Evolutionary conservation across 2,888 invertebrate species (phyloP).

Genomic region (Drosophila tanythrix): DNA sequence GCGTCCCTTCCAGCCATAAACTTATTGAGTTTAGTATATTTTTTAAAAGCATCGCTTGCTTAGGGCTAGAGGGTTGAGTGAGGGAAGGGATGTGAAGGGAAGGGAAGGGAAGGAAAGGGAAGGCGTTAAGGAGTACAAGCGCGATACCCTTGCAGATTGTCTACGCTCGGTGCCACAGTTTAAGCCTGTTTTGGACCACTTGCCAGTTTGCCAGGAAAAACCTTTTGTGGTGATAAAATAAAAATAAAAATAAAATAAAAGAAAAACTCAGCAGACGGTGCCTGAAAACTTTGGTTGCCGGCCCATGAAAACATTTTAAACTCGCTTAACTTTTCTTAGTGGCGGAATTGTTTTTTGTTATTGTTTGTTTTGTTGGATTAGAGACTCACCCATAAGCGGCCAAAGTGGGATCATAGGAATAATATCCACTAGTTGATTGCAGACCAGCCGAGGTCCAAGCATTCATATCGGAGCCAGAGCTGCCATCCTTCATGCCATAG

Average conservation of each 20-base stretch:
- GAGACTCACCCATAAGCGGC: conserved; percentile 95
- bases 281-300: conserved; percentile 60
- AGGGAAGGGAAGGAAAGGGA: background rate
- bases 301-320: conserved; percentile 66
- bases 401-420: conserved; percentile 95
- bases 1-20: conserved; percentile 48
- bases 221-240: conserved; percentile 53
- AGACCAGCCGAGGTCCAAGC: conserved; percentile 96
- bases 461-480: conserved; percentile 93
- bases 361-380: conserved; percentile 24
- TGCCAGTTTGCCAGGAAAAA: conserved; percentile 44
- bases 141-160: conserved; percentile 49
- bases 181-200: conserved; percentile 25
- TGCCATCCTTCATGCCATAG: conserved; percentile 93
- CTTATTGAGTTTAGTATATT: conserved; percentile 66
- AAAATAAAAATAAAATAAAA: conserved; percentile 4
- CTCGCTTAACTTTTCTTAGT: conserved; percentile 64
- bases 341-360: conserved; percentile 41
- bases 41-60: conserved; percentile 58
- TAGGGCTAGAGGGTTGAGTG: conserved; percentile 30
- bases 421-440: conserved; percentile 95
- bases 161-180: conserved; percentile 32
- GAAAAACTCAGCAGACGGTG: conserved; percentile 66
- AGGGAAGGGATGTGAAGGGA: background rate
- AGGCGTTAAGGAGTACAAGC: conserved; percentile 12